Evolutionary conservation across 2,797 vertebrate species (phyloP), one percentile per base, ranked within the genome.

Genomic region (Ciconia nigra): DNA sequence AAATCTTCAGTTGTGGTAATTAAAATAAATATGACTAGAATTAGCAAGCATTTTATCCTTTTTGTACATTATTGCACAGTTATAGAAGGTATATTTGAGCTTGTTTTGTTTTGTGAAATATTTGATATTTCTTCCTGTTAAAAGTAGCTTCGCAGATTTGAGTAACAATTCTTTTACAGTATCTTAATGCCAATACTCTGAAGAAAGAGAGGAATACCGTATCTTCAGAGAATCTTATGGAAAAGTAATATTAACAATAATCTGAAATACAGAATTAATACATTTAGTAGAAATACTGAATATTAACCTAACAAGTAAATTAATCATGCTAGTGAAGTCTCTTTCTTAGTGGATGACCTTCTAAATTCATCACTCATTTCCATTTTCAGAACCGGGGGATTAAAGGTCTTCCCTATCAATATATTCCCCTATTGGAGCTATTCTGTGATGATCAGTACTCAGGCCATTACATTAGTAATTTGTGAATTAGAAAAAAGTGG

Each of bases 11-110:
- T 42, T 73, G 41, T 84, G 39, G 15, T 77, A 89, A 39, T 77
- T 78, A 80, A 89, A 96, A 97, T 96, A 96, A 97, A 95, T 95
- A 97, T 17, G 2, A 63, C 15, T 54, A 81, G 35, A 89, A 73
- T 66, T 89, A 94, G 25, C 15, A 92, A 63, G 39, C 15, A 52
- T 86, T 91, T 87, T 71, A 74, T 73, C 8, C 1, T 42, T 96
- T 89, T 81, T 80, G 15, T 89, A 89, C 4, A 39, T 87, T 96
- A 96, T 97, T 97, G 97, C 95, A 97, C 94, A 46, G 28, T 87
- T 71, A 42, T 15, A 80, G 35, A 67, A 65, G 39, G 35, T 41
- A 24, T 11, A 37, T 80, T 57, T 85, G 20, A 82, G 44, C 25
- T 81, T 85, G 19, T 24, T 83, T 67, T 3, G 4, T 59, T 89